Evolutionary conservation across 2,888 invertebrate genomes (phyloP), one percentile per base, ranked within the genome.

Genomic region (Thera britannica): DNA sequence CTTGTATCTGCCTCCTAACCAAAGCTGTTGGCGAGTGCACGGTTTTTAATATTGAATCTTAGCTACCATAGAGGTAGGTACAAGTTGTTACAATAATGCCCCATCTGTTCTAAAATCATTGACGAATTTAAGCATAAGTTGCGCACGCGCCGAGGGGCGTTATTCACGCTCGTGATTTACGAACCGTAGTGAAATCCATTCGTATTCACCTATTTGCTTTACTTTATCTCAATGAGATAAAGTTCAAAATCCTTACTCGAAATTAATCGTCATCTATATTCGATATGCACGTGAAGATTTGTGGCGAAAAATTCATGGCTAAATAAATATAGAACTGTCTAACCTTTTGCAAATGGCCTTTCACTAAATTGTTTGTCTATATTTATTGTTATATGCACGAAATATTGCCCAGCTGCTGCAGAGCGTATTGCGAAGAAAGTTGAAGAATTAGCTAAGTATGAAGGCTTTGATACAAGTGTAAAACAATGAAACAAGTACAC

Each of bases 121-220:
- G 80, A 34, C 66, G 69, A 72, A 55, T 65, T 57, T 49, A 62
- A 75, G 72, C 79, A 74, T 72, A 77, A 70, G 77, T 72, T 74
- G 81, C 78, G 79, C 79, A 72, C 75, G 79, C 80, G 79, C 74
- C 78, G 78, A 79, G 79, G 82, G 86, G 83, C 82, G 80, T 75
- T 77, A 80, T 79, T 84, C 78, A 80, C 79, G 84, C 77, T 78
- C 75, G 77, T 86, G 85, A 87, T 83, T 85, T 84, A 88, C 81
- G 78, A 79, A 81, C 81, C 79, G 77, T 78, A 72, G 72, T 79
- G 75, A 72, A 76, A 81, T 81, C 74, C 77, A 77, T 81, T 79
- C 83, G 82, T 80, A 79, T 77, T 76, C 76, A 76, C 67, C 70
- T 74, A 55, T 61, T 60, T 52, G 44, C 38, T 57, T 61, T 58